Evolutionary conservation across 2,113 vertebrate genomes (phyloP).

Genomic region (Myanophis thanlyinensis): DNA sequence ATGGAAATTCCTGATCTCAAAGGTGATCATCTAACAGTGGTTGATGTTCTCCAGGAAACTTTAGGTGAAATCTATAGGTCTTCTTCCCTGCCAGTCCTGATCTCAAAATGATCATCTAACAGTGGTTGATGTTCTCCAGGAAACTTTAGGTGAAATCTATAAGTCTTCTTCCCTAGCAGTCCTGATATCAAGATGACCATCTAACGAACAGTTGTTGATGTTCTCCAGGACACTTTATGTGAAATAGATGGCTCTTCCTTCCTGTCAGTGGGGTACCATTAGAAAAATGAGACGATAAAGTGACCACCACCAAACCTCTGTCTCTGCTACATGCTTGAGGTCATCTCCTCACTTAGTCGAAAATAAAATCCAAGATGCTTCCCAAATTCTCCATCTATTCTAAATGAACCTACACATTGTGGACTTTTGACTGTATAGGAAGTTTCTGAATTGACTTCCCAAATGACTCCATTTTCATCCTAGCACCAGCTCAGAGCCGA

Average conservation of each 20-base stretch:
- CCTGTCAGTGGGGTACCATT: not conserved
- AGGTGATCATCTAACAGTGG: no score
- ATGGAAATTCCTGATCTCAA: no score
- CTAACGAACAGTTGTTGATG: not conserved
- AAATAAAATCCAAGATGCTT: not conserved
- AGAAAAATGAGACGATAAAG: not conserved
- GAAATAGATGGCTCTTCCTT: not conserved
- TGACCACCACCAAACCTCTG: not conserved
- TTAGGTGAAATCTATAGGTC: no score
- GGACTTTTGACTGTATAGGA: not conserved
- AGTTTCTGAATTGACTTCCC: not conserved
- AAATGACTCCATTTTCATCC: not conserved
- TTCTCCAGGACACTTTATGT: not conserved
- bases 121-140: no score
- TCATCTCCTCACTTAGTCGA: not conserved
- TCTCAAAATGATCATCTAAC: no score
- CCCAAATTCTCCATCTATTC: not conserved
- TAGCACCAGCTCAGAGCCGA: not conserved
- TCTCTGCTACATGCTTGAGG: not conserved
- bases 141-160: no score
- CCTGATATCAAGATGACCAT: not conserved
- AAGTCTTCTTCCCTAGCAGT: no score
- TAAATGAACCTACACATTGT: not conserved
- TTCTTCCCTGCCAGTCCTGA: no score
- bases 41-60: no score